Evolutionary conservation across 2,113 vertebrate genomes (phyloP), one percentile per base, ranked within the genome.

Genomic region (Siniperca chuatsi): DNA sequence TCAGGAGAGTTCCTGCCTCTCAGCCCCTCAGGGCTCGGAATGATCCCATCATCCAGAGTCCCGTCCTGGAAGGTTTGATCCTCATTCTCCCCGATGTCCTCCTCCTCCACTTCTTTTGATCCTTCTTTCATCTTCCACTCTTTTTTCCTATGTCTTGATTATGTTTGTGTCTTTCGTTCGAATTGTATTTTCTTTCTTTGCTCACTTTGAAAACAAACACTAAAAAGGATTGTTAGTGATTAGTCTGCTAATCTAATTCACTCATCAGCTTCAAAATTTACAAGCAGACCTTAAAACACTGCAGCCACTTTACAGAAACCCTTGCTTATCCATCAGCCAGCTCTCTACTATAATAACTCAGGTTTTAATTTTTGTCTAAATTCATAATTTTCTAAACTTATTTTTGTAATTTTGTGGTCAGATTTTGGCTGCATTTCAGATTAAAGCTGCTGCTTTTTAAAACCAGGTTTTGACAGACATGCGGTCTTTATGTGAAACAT

Each of bases 61-160:
- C 98, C 97, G 90, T 96, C 97, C 95, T 99, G 98, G 98, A 99
- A 99, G 98, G 98, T 99, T 97, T 96, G 97, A 93, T 81, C 71
- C 58, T 54, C 86, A 4, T 35, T 70, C 67, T 89, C 87, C 88
- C 89, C 60, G 54, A 77, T 88, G 77, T 89, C 54, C 82, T 75
- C 40, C 18, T 25, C 74, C 61, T 79, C 10, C 11, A 8, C 66
- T 12, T 68, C 64, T 33, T 2, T 35, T 65, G 37, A 37, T 79
- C 21, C 57, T 46, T 9, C 46, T 70, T 16, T 69, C 67, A 73
- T 62, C 21, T 15, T 25, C 6, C 46, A 50, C 37, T 29, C n/a
- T 62, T 33, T 18, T n/a, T 15, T 3, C 44, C 10, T 44, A 44
- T 11, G 2, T 29, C 8, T 66, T 50, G 11, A 18, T 33, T 72